Base-by-base conservation (phyloP, 2,797 vertebrate species). In the Dipus sagitta region DNA sequence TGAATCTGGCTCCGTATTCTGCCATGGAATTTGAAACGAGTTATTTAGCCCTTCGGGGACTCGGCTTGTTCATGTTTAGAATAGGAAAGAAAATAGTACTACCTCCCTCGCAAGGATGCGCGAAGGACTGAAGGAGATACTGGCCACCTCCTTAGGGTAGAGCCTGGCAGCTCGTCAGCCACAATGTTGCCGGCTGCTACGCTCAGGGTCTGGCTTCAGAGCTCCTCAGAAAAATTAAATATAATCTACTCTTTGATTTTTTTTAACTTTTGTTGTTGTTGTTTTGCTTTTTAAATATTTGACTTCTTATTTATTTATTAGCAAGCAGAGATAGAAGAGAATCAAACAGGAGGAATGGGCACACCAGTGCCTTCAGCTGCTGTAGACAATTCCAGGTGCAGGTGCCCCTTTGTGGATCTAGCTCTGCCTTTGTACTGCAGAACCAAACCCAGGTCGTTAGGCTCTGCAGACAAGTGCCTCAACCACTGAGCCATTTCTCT, bases 231-330 rank as follows among this genome's bases (percentile, higher is more conserved):
- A 80, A 9, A 15, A 70, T 82, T 83, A 83, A 74, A 83, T 92
- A 74, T 86, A 64, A 86, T n/a, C 17, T 58, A 90, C 75, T 23
- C 38, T 90, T 82, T 92, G 82, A 34, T 67, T 68, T 87, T 90
- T 74, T 12, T 47, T 9, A 47, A 47, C 47, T 9, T 47, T 47
- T 47, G 47, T 47, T 47, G 47, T 47, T 47, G 47, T 47, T 47
- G 47, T 47, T 47, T 47, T 47, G 9, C 47, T 47, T 47, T 47
- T 47, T 10, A 47, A 47, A 47, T 47, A 47, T 47, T 47, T 47
- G 1, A 47, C 47, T 47, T 47, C 47, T 47, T 47, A 47, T 47
- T 9, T 47, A 47, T 47, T 9, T 47, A 47, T 47, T 47, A 9
- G 47, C 47, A 47, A 47, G 9, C 47, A 47, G 47, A 47, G 47